phyloP scores from a whole-genome alignment of 2,797 vertebrate species.

The Sarcophilus harrisii region DNA sequence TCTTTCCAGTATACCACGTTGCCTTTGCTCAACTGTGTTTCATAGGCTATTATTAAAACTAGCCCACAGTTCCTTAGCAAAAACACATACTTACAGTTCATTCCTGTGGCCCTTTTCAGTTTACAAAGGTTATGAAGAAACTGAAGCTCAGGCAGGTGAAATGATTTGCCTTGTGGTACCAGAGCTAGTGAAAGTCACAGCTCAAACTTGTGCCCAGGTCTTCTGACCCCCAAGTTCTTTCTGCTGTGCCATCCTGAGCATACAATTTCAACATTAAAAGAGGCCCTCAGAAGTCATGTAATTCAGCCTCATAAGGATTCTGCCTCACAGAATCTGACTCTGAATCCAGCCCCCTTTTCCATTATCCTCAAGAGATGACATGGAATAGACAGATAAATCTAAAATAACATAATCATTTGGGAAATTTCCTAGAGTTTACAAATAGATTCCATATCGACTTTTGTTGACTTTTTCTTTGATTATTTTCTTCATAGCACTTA shows the following conservation, averaged over 20 bases:
- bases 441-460: neutral
- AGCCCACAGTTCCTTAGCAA: neutral
- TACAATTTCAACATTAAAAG: neutral
- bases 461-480: neutral
- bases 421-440: neutral
- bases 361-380: neutral
- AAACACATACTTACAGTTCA: neutral
- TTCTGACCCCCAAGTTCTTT: neutral
- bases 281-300: neutral
- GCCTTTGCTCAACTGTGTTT: neutral
- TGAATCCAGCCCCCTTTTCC: neutral
- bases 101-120: neutral
- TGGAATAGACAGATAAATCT: neutral
- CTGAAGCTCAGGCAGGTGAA: neutral
- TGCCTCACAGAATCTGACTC: neutral
- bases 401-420: neutral
- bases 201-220: neutral
- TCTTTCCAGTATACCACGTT: neutral
- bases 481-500: neutral
- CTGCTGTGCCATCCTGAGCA: neutral
- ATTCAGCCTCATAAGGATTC: neutral
- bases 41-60: neutral
- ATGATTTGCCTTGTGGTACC: neutral
- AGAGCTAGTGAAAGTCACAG: neutral
- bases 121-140: neutral